phyloP scores from a whole-genome alignment of 2,888 invertebrate species.

The Dynastes maya region DNA sequence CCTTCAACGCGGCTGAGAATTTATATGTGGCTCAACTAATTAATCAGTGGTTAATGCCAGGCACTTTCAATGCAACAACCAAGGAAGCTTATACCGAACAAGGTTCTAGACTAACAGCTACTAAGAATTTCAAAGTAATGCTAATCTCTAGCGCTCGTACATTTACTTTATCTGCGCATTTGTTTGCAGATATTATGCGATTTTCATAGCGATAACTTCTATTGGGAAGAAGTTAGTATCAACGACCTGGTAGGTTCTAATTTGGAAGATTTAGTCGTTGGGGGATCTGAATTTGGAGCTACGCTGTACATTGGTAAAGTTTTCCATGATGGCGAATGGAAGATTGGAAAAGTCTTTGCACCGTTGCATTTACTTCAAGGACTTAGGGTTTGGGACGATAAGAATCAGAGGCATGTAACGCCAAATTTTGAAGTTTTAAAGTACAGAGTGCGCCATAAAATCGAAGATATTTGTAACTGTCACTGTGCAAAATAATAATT shows the following conservation, averaged over 20 bases:
- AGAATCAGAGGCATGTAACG: neutral
- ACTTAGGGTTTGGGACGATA: constrained; percentile 3
- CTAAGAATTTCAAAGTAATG: neutral
- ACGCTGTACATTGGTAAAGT: neutral
- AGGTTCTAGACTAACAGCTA: neutral
- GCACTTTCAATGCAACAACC: neutral
- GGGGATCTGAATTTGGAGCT: neutral
- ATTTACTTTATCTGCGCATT: neutral
- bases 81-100: constrained; percentile 12
- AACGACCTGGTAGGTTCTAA: neutral
- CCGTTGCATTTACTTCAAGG: neutral
- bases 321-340: constrained; percentile 13
- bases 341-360: neutral
- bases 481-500: neutral
- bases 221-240: neutral
- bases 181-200: constrained; percentile 7
- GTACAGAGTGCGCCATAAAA: neutral
- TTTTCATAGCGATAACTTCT: neutral
- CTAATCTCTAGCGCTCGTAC: too few species aligned
- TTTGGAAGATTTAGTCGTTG: constrained; percentile 11
- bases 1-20: neutral
- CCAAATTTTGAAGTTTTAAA: neutral
- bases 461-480: neutral
- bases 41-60: constrained; percentile 6
- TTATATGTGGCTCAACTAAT: constrained; percentile 8